Evolutionary conservation across 2,113 vertebrate species (phyloP).

Genomic region (Apaloderma vittatum): DNA sequence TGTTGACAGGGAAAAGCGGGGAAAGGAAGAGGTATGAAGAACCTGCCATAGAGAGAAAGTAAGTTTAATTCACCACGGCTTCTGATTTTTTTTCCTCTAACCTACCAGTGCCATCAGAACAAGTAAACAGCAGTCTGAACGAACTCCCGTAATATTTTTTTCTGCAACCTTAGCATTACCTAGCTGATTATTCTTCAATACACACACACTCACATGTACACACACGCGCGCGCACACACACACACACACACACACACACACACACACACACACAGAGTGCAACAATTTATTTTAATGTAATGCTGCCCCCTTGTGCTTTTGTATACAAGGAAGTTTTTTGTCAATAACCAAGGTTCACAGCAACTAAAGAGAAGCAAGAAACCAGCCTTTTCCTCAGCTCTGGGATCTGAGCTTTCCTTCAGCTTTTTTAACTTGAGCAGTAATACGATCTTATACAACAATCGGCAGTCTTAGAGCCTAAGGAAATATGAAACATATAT

Average conservation of each 20-base stretch:
- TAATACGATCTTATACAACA: neutral
- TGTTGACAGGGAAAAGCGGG: neutral
- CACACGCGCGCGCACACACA: neutral
- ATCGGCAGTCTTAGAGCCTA: neutral
- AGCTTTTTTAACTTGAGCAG: neutral
- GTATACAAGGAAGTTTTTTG: constrained; percentile 69
- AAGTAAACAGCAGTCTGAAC: neutral
- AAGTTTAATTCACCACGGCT: neutral
- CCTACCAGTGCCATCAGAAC: neutral
- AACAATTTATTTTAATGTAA: constrained; percentile 79
- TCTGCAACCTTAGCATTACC: constrained; percentile 10
- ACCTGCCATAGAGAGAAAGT: neutral
- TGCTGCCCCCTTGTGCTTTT: constrained; percentile 80
- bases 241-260: neutral
- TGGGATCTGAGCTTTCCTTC: neutral
- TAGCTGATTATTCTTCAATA: neutral
- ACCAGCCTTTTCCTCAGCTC: neutral
- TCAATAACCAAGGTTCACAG: constrained; percentile 53
- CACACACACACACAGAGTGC: neutral
- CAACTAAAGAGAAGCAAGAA: constrained; percentile 7
- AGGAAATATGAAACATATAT: neutral
- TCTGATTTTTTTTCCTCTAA: neutral
- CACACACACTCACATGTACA: neutral
- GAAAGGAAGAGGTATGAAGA: neutral
- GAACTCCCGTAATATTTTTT: neutral